Evolutionary conservation across 2,888 invertebrate genomes (phyloP), one percentile per base, ranked within the genome.

Genomic region (Thereva nobilitata): DNA sequence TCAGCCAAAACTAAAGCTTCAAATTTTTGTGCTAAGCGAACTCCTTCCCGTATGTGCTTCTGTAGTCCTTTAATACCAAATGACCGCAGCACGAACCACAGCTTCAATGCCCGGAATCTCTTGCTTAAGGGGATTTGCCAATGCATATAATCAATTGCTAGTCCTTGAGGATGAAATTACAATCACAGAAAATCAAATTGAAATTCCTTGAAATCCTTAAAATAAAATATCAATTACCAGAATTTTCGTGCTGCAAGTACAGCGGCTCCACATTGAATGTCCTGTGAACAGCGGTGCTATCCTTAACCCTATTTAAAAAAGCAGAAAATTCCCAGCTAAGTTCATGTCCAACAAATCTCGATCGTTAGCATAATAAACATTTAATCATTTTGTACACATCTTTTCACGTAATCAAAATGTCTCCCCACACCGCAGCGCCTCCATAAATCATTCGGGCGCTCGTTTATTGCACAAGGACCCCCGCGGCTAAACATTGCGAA

Each of bases 231-330:
- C 70, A 63, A 34, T 80, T 83, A 89, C 97, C 97, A 75, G 97
- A 94, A 82, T 99, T 97, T 82, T 98, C 97, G 75, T 99, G 99
- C 74, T 96, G 91, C 69, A 99, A 83, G 78, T 99, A 99, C 2
- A 99, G 84, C 0, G 99, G 98, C 75, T 98, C 96, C 1, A 99
- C 98, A 75, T 97, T 97, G 81, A 99, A 99, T 0, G 98, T 97
- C 70, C 93, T 86, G 77, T 98, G 97, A 1, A 99, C 86, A 5
- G 95, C 90, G 10, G 91, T 90, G 75, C 96, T 95, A 78, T 96
- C 93, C 76, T 88, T 92, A 0, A 98, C 95, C 97, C 65, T 65
- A 8, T 23, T 41, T 23, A 23, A 50, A 47, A 63, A 38, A 40
- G 9, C 40, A 5, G 23, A 34, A 44, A 59, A 40, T 45, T 45